A percentile compares a stretch with the other conserved stretches of the same genome.
phyloP scores from a whole-genome alignment of 2,888 invertebrate genomes.

The Ophion ellenae region DNA sequence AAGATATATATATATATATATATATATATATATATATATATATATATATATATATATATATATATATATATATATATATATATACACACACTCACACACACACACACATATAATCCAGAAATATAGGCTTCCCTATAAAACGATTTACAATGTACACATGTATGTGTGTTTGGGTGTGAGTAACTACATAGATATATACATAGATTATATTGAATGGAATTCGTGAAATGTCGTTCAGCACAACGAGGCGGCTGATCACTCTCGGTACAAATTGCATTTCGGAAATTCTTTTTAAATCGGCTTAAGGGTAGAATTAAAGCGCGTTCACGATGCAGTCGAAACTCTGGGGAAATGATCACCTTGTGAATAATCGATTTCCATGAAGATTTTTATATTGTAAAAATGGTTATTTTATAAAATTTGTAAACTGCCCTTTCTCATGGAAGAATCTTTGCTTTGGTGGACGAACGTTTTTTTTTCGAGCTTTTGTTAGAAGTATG shows the following conservation, averaged over 20 bases:
- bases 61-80: too few relatives aligned
- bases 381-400: background rate
- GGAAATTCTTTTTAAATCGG: conserved; percentile 32
- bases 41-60: too few relatives aligned
- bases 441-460: too few relatives aligned
- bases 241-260: background rate
- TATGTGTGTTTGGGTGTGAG: too few relatives aligned
- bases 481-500: background rate
- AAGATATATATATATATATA: too few relatives aligned
- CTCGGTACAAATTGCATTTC: background rate
- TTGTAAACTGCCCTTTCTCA: background rate
- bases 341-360: background rate
- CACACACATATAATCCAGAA: too few relatives aligned
- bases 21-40: too few relatives aligned
- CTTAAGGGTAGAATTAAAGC: conserved; percentile 6
- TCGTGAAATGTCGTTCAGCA: conserved; percentile 24
- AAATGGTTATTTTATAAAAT: background rate
- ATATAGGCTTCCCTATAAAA: too few relatives aligned
- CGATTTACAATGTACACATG: too few relatives aligned
- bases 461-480: background rate
- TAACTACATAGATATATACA: background rate
- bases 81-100: too few relatives aligned
- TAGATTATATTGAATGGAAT: conserved; percentile 12
- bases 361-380: background rate
- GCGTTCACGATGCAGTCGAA: background rate